Percentiles rank a stretch among this genome's conserved stretches.
phyloP scores from a whole-genome alignment of 2,888 invertebrate species.

The Zaprionus lineosus region DNA sequence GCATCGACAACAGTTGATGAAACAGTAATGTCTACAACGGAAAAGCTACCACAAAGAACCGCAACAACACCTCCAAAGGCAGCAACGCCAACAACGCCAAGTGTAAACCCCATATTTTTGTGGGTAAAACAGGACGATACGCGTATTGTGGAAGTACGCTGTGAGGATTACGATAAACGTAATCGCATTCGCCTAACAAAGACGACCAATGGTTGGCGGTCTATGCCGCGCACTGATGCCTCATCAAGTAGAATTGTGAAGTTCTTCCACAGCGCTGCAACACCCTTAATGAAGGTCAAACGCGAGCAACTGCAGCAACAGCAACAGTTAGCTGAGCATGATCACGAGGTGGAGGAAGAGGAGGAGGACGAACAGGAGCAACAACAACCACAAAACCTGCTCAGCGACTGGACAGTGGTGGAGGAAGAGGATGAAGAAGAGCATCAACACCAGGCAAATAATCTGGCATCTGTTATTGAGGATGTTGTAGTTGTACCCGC shows the following conservation, averaged over 20 bases:
- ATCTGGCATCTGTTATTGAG: conserved; percentile 49
- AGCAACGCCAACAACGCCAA: conserved; percentile 43
- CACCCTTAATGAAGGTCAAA: conserved; percentile 82
- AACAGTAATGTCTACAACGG: neutral
- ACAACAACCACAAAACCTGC: conserved; percentile 7
- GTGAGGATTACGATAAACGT: conserved; percentile 93
- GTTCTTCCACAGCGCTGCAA: conserved; percentile 77
- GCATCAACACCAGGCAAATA: conserved; percentile 16
- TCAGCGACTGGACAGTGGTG: too few relatives aligned
- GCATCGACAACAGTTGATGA: too few relatives aligned
- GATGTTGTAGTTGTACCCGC: conserved; percentile 56
- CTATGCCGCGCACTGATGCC: conserved; percentile 89
- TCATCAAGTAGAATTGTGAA: conserved; percentile 79
- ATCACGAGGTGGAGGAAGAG: conserved; percentile 10
- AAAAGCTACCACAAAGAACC: neutral
- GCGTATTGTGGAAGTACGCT: conserved; percentile 91
- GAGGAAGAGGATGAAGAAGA: conserved; percentile 1
- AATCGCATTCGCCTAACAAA: conserved; percentile 93
- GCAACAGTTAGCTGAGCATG: conserved; percentile 30
- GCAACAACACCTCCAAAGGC: neutral
- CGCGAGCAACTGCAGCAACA: conserved; percentile 66
- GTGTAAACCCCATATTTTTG: conserved; percentile 89
- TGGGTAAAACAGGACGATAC: conserved; percentile 92
- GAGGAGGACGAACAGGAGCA: conserved; percentile 6
- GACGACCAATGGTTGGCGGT: conserved; percentile 91